Evolutionary conservation across 2,888 invertebrate genomes (phyloP).

Genomic region (Diploptera punctata): DNA sequence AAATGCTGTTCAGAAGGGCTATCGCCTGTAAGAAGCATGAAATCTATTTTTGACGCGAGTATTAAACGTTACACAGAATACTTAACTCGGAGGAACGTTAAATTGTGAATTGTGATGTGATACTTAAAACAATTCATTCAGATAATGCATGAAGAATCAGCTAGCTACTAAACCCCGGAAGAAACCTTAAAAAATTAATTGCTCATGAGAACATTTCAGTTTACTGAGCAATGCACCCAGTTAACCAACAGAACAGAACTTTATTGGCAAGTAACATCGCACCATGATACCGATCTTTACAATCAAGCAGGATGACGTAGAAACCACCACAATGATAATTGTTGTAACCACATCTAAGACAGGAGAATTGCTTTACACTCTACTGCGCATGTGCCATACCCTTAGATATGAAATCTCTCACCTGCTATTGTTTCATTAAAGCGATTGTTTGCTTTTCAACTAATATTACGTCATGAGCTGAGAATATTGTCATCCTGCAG

Average conservation of each 20-base stretch:
- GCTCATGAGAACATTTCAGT: no score
- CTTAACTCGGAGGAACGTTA: no score
- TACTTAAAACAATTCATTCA: no score
- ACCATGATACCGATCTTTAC: background rate
- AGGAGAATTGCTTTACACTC: constrained; percentile 8
- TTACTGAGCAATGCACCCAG: background rate
- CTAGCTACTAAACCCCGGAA: no score
- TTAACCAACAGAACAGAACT: background rate
- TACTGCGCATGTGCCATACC: background rate
- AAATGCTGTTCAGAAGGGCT: no score
- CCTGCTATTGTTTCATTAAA: background rate
- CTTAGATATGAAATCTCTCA: constrained; percentile 4
- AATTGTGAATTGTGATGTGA: no score
- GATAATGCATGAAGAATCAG: no score
- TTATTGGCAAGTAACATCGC: background rate
- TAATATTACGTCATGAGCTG: background rate
- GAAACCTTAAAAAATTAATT: no score
- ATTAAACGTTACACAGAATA: no score
- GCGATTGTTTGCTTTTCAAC: background rate
- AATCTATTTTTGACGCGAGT: no score
- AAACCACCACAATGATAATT: background rate
- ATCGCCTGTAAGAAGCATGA: no score
- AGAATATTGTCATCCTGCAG: background rate
- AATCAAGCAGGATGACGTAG: background rate
- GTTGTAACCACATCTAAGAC: background rate